Evolutionary conservation across 37 sponge, comb jelly and placozoan species (phyloP), one percentile per base, ranked within the genome.

Genomic region (Beroe forskalii): DNA sequence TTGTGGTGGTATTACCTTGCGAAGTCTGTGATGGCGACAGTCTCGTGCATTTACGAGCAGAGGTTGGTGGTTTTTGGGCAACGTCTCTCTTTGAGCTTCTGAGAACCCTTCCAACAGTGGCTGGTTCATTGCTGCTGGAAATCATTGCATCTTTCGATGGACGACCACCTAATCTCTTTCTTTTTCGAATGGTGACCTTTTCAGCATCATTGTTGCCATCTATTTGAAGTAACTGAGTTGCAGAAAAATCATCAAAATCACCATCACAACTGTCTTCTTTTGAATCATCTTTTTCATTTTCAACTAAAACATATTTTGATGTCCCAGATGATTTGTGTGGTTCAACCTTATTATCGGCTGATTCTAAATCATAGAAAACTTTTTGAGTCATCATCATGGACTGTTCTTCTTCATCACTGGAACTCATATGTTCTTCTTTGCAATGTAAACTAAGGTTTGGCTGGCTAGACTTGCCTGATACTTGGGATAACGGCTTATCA

Each of bases 361-460:
- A 43, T 23, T 32, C n/a, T n/a, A n/a, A n/a, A 38, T 41, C 55
- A 25, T 80, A 80, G 27, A 80, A 80, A 35, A 80, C 86, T 42
- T 48, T 41, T 44, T 80, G 86, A 37, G 86, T 35, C 86, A 80
- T 80, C 86, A 44, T 44, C 4, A 80, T 44, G 4, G 86, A 80
- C 4, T 35, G 20, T 27, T 44, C 30, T 1, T 80, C 40, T 44
- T 80, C 86, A 37, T 80, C 86, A 14, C 35, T 37, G 35, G 72
- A 69, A 2, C 4, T 48, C 28, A 1, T 25, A 8, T 72, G 19
- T 72, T 72, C 76, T 23, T 80, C 86, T 43, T 20, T 22, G 32
- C 72, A 69, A 4, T 9, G n/a, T 8, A 80, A 6, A 25, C 55
- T 44, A 8, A 80, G 86, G 86, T 80, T 80, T 9, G 24, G 40